Base-by-base conservation (phyloP, 2,797 vertebrate species). In the Sciurus carolinensis region DNA sequence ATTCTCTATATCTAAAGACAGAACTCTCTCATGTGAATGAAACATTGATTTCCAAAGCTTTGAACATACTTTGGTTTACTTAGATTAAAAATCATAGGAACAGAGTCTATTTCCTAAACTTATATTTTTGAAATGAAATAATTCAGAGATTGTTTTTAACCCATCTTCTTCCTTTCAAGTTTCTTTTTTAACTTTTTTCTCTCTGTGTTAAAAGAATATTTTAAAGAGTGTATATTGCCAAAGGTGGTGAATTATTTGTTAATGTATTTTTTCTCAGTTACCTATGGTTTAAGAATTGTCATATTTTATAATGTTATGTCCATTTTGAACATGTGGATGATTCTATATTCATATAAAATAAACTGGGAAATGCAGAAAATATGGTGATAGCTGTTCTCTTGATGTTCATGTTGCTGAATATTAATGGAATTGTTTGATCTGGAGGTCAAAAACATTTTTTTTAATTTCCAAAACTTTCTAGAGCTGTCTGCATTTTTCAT, bases 341-440 rank as follows among this genome's bases (percentile, higher is more conserved):
- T 93, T 91, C 95, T 24, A 92, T 96, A 95, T 87, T 96, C 15
- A 76, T 30, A 75, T 87, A 94, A 96, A 95, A 28, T 64, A 92
- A 84, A 11, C 54, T 92, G 66, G 66, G n/a, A 47, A 94, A 92
- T 85, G 8, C 3, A 96, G 52, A 87, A 96, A 97, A 96, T 91
- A 95, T 95, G 52, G 44, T 96, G 82, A 94, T 94, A 72, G 14
- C 22, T 87, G 20, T 87, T 90, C 36, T 95, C 96, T 95, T 14
- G 24, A 85, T 92, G 4, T 92, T 90, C n/a, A 54, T 86, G 77
- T 95, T 93, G 80, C 57, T 85, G 89, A 95, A 94, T 96, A 93
- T 94, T 97, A 97, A 97, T 86, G 91, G 91, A 91, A 96, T 87
- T 91, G 33, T 94, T 97, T 96, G 87, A 96, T 94, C 39, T 92